Evolutionary conservation across 1,140 invertebrate species (phyloP).

Genomic region (Bombus vancouverensis): DNA sequence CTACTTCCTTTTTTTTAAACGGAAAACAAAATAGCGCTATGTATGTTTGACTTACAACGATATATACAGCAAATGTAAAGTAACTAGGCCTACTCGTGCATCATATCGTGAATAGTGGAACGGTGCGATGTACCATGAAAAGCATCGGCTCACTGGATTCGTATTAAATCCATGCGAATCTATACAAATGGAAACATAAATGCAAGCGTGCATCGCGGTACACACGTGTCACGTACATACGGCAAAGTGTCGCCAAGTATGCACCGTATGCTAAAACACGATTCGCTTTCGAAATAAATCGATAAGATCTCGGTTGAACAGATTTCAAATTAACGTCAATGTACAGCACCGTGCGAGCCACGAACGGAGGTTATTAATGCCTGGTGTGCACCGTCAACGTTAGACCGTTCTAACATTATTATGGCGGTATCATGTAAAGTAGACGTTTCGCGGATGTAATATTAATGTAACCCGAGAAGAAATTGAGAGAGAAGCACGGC

Average conservation of each 20-base stretch:
- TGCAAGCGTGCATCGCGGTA: conserved; percentile 18
- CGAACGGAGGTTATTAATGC: conserved; percentile 68
- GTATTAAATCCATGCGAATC: background rate
- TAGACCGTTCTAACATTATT: conserved; percentile 49
- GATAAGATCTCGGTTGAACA: conserved; percentile 73
- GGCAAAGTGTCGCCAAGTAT: conserved; percentile 29
- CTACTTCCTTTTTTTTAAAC: background rate
- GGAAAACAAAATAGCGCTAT: background rate
- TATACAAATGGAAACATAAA: conserved; percentile 8
- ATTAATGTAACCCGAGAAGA: conserved; percentile 25
- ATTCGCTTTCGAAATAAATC: conserved; percentile 73
- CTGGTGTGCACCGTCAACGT: conserved; percentile 21
- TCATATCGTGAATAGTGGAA: background rate
- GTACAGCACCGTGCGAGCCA: conserved; percentile 44
- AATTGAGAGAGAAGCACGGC: conserved; percentile 15
- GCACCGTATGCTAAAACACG: conserved; percentile 54
- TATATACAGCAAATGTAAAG: no score
- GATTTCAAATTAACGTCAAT: conserved; percentile 77
- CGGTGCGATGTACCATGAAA: background rate
- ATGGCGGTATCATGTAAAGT: conserved; percentile 27
- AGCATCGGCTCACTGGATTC: background rate
- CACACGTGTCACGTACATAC: conserved; percentile 20
- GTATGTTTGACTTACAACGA: background rate
- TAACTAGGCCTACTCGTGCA: no score
- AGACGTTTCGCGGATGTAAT: conserved; percentile 32